Evolutionary conservation across 2,797 vertebrate species (phyloP), one percentile per base, ranked within the genome.

Genomic region (Carapus acus): DNA sequence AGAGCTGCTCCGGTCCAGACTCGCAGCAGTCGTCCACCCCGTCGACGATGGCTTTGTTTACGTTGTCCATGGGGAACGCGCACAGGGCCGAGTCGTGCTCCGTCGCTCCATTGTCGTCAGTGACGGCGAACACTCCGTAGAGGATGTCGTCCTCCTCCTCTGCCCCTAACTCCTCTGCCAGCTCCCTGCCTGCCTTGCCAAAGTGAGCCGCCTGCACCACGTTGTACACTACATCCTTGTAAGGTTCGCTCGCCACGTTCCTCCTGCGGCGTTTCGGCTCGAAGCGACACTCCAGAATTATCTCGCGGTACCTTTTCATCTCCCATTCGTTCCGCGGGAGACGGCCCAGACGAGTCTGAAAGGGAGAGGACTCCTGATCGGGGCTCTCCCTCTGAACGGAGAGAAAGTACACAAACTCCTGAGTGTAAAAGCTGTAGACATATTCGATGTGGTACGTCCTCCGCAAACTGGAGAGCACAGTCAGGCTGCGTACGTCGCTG

Each of bases 401-500:
- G 48, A 99, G 75, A 77, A 98, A 93, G 74, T 94, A 99, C 62
- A 97, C 91, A 1, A 91, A 90, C 66, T 88, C 78, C 40, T 84
- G 67, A 0, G 88, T 74, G 1, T 64, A 66, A 37, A 99, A 99
- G 63, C 91, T 94, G 81, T 97, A 87, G 49, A 96, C 69, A 0
- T 98, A 99, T 27, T 85, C 76, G 15, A 99, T 92, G 29, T 77
- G 84, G 76, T 96, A 96, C 1, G 83, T 85, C 66, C 85, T 71
- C 1, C 71, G 83, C 48, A 92, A 78, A 0, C 44, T 65, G 0
- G 92, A 91, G 44, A 91, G 82, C 40, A 98, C 95, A 0, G 91
- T 94, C 62, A 99, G 81, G 2, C 89, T 77, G 0, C 86, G 85
- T 17, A 92, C 90, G 7, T 87, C 81, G 0, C 53, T 52, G 1